Percentiles rank a stretch among this genome's conserved stretches.
Conservation (phyloP, 1,140 invertebrate genomes). For the Tachypleus tridentatus region DNA sequence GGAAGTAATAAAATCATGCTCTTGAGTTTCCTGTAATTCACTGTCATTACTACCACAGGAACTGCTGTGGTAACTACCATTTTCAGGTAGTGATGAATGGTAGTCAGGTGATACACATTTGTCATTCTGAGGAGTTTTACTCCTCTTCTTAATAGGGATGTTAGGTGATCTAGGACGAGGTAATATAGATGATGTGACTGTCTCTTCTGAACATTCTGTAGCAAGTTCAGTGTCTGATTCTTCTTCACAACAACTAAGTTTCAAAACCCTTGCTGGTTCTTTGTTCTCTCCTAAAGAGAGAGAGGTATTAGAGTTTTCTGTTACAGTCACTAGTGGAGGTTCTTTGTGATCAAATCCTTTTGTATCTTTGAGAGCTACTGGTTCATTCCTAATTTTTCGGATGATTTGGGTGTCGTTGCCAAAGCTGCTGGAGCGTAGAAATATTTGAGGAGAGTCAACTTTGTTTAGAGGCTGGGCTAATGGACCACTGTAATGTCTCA, state of each 20-base stretch:
- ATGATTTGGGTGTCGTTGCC: slow-evolving; percentile 60
- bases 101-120: too few relatives aligned
- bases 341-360: too few relatives aligned
- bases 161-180: slow-evolving; percentile 29
- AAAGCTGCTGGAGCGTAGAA: slow-evolving; percentile 53
- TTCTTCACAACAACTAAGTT: slow-evolving; percentile 15
- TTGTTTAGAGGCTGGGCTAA: neutral
- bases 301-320: too few relatives aligned
- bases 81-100: too few relatives aligned
- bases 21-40: slow-evolving; percentile 5
- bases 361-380: neutral
- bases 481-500: neutral
- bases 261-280: slow-evolving; percentile 4
- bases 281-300: too few relatives aligned
- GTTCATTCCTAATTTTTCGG: slow-evolving; percentile 41
- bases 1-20: slow-evolving; percentile 14
- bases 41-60: neutral
- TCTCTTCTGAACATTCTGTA: neutral
- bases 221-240: slow-evolving; percentile 17
- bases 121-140: slow-evolving; percentile 1
- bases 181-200: neutral
- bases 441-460: slow-evolving; percentile 7
- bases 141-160: slow-evolving; percentile 24
- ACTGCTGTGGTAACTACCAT: too few relatives aligned
- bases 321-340: too few relatives aligned